These are phyloP conservation scores for Rhyacophila brunnea DNA, from an alignment of 1,140 invertebrate species.

Conservation along the genomic window DNA sequence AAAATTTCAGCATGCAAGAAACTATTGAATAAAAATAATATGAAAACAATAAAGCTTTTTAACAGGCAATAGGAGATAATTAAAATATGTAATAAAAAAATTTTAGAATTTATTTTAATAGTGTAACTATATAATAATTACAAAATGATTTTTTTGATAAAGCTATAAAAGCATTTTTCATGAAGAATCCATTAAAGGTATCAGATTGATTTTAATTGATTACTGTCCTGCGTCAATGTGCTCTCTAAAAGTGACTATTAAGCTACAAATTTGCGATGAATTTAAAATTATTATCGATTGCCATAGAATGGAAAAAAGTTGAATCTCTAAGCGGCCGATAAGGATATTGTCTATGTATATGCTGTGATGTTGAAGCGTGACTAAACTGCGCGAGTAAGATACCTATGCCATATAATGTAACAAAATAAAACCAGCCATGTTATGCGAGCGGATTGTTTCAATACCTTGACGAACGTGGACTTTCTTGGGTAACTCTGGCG, in stretches of 20 bases:
- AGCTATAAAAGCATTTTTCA: too few species aligned
- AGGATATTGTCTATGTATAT: slow-evolving; percentile 17
- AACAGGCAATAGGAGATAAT: too few species aligned
- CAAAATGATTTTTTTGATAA: too few species aligned
- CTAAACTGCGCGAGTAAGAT: slow-evolving; percentile 14
- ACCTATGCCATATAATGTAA: slow-evolving; percentile 20
- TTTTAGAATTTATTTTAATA: background rate
- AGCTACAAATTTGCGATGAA: background rate
- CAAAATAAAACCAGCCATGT: slow-evolving; percentile 31
- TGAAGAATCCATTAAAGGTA: too few species aligned
- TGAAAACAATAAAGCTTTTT: too few species aligned
- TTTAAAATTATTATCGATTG: background rate
- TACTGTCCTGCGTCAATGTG: background rate
- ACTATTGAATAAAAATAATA: too few species aligned
- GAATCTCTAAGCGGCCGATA: slow-evolving; percentile 11
- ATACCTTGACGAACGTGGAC: slow-evolving; percentile 88
- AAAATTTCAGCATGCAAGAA: too few species aligned
- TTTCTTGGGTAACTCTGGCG: slow-evolving; percentile 95
- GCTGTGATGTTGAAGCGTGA: slow-evolving; percentile 18
- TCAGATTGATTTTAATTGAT: too few species aligned
- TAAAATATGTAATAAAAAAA: background rate
- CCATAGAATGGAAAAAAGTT: background rate
- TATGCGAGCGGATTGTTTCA: slow-evolving; percentile 37
- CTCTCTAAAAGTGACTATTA: background rate
- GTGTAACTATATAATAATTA: too few species aligned